These are phyloP conservation scores for Prolemur simus DNA, from an alignment of 2,113 vertebrate species.

Conservation along the genomic window DNA sequence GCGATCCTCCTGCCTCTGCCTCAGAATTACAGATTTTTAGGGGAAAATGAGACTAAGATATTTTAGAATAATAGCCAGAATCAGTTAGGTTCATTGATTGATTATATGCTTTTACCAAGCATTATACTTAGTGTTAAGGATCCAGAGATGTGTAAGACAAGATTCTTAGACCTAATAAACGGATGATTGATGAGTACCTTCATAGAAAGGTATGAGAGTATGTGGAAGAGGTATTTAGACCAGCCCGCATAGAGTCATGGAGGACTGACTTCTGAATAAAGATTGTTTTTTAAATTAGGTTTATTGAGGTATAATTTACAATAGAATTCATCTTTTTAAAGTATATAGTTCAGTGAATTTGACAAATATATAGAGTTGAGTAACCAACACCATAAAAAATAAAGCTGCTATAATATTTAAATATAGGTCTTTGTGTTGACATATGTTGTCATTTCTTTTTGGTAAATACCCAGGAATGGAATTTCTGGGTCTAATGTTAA, in stretches of 20 bases:
- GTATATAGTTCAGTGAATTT: background rate
- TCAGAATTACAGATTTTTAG: background rate
- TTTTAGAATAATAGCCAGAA: background rate
- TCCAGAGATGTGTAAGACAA: background rate
- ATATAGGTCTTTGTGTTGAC: background rate
- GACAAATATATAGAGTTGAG: background rate
- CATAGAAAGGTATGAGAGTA: background rate
- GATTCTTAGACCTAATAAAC: background rate
- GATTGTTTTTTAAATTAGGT: background rate
- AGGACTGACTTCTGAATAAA: background rate
- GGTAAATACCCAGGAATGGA: background rate
- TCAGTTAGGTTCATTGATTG: background rate
- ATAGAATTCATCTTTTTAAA: background rate
- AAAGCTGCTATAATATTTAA: background rate
- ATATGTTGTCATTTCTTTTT: slow-evolving; percentile 10
- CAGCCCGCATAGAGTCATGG: background rate
- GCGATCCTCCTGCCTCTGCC: too few relatives aligned
- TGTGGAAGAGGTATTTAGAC: background rate
- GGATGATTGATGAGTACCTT: background rate
- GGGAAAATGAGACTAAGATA: background rate
- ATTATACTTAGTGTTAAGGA: background rate
- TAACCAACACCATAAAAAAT: background rate
- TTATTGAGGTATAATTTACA: background rate
- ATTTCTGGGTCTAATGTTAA: background rate
- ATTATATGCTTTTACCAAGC: background rate